A percentile compares a stretch with the other conserved stretches of the same genome.
Evolutionary conservation across 1,140 invertebrate species (phyloP).

Genomic region (Bathynomus jamesi): DNA sequence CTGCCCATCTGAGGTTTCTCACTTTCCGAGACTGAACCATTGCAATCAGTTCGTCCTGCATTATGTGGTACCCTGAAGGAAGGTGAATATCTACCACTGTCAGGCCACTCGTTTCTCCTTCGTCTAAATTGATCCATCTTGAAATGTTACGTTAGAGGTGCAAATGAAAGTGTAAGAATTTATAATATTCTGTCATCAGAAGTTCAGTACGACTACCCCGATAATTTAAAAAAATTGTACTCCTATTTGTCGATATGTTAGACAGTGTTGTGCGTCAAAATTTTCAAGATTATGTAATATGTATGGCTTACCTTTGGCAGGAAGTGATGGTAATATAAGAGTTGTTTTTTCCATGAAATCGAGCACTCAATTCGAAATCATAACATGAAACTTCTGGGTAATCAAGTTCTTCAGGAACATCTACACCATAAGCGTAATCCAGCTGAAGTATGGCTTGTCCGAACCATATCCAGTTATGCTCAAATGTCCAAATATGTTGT

Average conservation of each 20-base stretch:
- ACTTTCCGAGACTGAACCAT: conserved; percentile 40
- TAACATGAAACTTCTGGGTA: conserved; percentile 46
- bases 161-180: too few relatives aligned
- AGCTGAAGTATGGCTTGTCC: conserved; percentile 52
- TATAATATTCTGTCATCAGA: too few relatives aligned
- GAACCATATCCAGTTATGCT: conserved; percentile 49
- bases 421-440: conserved; percentile 53
- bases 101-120: conserved; percentile 54
- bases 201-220: too few relatives aligned
- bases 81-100: conserved; percentile 52
- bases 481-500: too few relatives aligned
- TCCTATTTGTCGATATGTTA: too few relatives aligned
- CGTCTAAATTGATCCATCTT: conserved; percentile 49
- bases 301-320: too few relatives aligned
- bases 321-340: too few relatives aligned
- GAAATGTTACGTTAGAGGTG: too few relatives aligned
- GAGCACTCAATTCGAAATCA: conserved; percentile 44
- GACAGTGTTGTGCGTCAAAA: too few relatives aligned
- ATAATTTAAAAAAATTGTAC: too few relatives aligned
- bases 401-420: conserved; percentile 48
- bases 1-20: conserved; percentile 33
- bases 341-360: too few relatives aligned
- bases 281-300: too few relatives aligned
- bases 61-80: conserved; percentile 51
- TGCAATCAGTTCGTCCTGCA: conserved; percentile 45